These are phyloP conservation scores for Apoda limacodes DNA, from an alignment of 2,888 invertebrate genomes.

Conservation along the genomic window DNA sequence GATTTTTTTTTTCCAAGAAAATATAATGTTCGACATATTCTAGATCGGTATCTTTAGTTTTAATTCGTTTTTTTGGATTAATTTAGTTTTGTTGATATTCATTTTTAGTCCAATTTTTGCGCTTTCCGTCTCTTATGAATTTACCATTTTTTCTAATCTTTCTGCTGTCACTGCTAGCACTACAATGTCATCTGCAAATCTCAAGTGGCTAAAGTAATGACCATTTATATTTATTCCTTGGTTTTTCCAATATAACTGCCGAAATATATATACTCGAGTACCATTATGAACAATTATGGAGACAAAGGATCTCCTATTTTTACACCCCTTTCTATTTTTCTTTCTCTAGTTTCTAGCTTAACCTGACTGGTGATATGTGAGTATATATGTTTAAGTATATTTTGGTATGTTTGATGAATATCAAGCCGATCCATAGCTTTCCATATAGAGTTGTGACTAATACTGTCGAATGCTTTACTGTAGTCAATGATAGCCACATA, in stretches of 20 bases:
- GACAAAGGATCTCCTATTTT: too few species aligned
- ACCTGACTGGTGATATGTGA: conserved; percentile 10
- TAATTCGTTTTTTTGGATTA: too few species aligned
- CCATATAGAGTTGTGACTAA: conserved; percentile 12
- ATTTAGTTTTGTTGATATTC: too few species aligned
- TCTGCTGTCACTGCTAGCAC: conserved; percentile 4
- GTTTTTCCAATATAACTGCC: conserved; percentile 11
- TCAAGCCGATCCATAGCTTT: conserved; percentile 6
- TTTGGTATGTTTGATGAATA: conserved; percentile 8
- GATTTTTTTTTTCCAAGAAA: too few species aligned
- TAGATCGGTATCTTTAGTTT: too few species aligned
- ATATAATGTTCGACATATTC: too few species aligned
- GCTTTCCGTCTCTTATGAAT: conserved; percentile 7
- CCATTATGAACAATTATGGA: not conserved
- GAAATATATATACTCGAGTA: too few species aligned
- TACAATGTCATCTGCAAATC: conserved; percentile 13
- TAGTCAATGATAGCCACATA: conserved; percentile 8
- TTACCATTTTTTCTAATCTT: conserved; percentile 10
- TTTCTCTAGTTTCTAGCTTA: conserved; percentile 8
- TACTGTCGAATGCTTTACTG: conserved; percentile 5
- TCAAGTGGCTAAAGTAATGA: conserved; percentile 8
- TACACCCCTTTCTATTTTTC: conserved; percentile 2
- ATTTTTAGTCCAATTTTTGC: conserved; percentile 9
- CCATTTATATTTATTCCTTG: conserved; percentile 9
- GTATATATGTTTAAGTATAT: conserved; percentile 12